Evolutionary conservation across 1,140 invertebrate species (phyloP).

Genomic region (Zelostemma sp.): DNA sequence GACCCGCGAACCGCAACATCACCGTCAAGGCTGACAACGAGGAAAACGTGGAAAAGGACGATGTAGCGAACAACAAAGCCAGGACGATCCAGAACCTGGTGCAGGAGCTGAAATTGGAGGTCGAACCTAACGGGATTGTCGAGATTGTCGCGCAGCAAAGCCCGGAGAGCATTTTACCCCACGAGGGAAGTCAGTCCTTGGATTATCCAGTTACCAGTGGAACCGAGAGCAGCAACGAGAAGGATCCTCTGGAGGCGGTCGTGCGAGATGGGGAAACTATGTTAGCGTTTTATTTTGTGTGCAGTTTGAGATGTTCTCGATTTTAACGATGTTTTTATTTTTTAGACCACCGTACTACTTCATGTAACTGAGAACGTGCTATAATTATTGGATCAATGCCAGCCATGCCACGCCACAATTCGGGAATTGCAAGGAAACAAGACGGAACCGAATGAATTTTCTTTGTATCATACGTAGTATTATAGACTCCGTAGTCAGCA

Average conservation of each 20-base stretch:
- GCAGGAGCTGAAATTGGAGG: slow-evolving; percentile 62
- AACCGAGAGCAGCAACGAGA: slow-evolving; percentile 44
- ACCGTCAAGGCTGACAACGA: slow-evolving; percentile 30
- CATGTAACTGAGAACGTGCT: slow-evolving; percentile 40
- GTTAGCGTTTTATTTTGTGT: background rate
- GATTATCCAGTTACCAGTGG: slow-evolving; percentile 51
- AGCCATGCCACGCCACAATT: too few species aligned
- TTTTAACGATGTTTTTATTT: background rate
- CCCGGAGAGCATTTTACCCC: slow-evolving; percentile 65
- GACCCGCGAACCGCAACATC: slow-evolving; percentile 39
- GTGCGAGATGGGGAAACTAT: slow-evolving; percentile 33
- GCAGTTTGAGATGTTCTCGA: too few species aligned
- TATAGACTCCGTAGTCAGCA: too few species aligned
- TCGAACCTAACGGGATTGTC: slow-evolving; percentile 57
- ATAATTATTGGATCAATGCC: too few species aligned
- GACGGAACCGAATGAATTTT: too few species aligned
- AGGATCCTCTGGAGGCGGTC: slow-evolving; percentile 64
- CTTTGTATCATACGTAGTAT: too few species aligned
- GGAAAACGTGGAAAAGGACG: slow-evolving; percentile 23
- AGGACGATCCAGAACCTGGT: slow-evolving; percentile 64
- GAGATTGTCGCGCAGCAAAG: slow-evolving; percentile 58
- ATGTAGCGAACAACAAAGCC: slow-evolving; percentile 25
- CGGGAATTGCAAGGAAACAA: too few species aligned
- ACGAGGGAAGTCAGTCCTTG: slow-evolving; percentile 56
- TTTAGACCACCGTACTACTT: slow-evolving; percentile 54